Percentiles rank a stretch among this genome's conserved stretches.
Conservation (phyloP, 2,113 vertebrate genomes). For the Poecile atricapillus region DNA sequence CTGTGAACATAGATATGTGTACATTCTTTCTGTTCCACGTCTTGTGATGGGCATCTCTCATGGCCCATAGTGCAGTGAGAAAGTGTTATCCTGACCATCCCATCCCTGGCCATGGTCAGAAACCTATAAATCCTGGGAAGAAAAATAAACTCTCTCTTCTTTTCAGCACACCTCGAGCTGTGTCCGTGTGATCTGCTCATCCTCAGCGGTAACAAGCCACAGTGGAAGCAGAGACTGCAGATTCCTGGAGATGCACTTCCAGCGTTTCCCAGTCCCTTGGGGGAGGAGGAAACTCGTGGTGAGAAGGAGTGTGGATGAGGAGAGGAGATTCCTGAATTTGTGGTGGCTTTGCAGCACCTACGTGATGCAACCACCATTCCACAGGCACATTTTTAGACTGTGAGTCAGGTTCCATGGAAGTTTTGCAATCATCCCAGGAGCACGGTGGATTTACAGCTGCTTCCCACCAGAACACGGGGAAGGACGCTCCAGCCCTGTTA, state of each 20-base stretch:
- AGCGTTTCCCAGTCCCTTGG: not conserved
- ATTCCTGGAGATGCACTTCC: not conserved
- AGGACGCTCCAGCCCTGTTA: not conserved
- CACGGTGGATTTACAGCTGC: constrained; percentile 1
- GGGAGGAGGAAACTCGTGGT: not conserved
- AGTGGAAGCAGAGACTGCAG: not conserved
- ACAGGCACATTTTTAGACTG: constrained; percentile 67
- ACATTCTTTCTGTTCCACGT: too few relatives aligned
- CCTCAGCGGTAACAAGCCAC: too few relatives aligned
- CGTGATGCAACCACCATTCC: constrained; percentile 29
- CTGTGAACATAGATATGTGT: too few relatives aligned
- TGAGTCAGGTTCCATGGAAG: constrained; percentile 62
- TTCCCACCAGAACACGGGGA: constrained; percentile 2
- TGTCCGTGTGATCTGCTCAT: too few relatives aligned
- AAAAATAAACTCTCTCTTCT: too few relatives aligned
- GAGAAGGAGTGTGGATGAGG: not conserved
- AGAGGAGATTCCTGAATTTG: not conserved
- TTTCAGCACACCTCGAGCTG: too few relatives aligned
- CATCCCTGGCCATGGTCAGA: too few relatives aligned
- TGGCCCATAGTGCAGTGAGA: too few relatives aligned
- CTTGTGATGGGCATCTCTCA: too few relatives aligned
- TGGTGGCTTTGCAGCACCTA: not conserved
- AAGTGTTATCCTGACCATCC: too few relatives aligned
- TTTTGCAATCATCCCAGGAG: constrained; percentile 28
- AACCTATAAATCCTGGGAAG: too few relatives aligned